Base-by-base conservation (phyloP, 2,797 vertebrate species). In the Oceanodroma leucorhoa region DNA sequence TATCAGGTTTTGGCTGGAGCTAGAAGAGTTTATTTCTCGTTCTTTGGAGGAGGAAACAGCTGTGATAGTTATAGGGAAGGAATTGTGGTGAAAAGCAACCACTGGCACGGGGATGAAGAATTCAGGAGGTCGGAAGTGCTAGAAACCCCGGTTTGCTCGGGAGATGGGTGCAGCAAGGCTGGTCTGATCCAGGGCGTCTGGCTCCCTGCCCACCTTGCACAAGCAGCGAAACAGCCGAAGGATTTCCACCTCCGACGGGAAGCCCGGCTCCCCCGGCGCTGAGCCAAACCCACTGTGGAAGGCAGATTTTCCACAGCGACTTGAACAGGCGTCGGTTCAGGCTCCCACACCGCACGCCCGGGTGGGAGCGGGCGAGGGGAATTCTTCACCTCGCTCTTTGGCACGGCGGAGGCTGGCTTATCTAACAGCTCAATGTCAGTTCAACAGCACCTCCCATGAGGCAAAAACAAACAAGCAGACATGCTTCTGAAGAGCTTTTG, bases 41-140 rank as follows among this genome's bases (percentile, higher is more conserved):
- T 41, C 81, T 54, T 15, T 11, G n/a, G 58, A 87, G 48, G 34
- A 53, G 85, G 36, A 67, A 76, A 32, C 40, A 64, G 71, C 65
- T 36, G 84, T 0, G 12, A 65, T 32, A 21, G 75, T 23, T 45
- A 34, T 0, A 6, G 79, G 79, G 88, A 67, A 36, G 58, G 85
- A 34, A 17, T 0, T 2, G 32, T 0, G 11, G n/a, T 34, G 70
- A 13, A 22, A 43, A 43, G 73, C 76, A 81, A 10, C 41, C 3
- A 2, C 34, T 3, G 6, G 54, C 82, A 27, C 5, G 0, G 32
- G 54, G 41, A 29, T 16, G 79, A 6, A 19, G 69, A 36, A 50
- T 1, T 9, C 9, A 1, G 73, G 57, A 21, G 61, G 69, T n/a
- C 1, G 1, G 57, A 12, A 46, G 67, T 0, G 8, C 40, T 12